Percentiles rank a stretch among this genome's conserved stretches.
These are phyloP conservation scores for Corvus cornix DNA, from an alignment of 2,113 vertebrate genomes.

Conservation along the genomic window DNA sequence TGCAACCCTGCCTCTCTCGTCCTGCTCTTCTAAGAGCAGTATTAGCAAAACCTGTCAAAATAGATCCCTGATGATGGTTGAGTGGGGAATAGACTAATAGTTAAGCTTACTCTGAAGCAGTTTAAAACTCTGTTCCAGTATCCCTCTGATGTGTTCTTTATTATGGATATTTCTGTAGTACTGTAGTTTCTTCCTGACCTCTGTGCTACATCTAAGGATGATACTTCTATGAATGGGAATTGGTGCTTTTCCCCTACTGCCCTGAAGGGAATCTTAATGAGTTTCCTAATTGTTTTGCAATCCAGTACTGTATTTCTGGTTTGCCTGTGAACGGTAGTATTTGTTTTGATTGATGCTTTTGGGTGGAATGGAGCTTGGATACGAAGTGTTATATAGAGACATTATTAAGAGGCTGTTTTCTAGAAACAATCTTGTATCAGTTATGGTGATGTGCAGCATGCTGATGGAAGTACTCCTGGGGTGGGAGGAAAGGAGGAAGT, in stretches of 20 bases:
- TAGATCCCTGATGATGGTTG: background rate
- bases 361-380: background rate
- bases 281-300: slow-evolving; percentile 38
- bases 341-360: slow-evolving; percentile 45
- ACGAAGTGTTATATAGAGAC: background rate
- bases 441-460: background rate
- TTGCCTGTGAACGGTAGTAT: background rate
- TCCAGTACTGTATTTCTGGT: slow-evolving; percentile 24
- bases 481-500: background rate
- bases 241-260: background rate
- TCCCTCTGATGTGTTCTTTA: background rate
- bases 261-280: slow-evolving; percentile 47
- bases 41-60: background rate
- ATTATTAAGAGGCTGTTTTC: background rate
- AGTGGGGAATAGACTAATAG: background rate
- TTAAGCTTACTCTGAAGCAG: background rate
- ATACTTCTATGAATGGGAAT: slow-evolving; percentile 28
- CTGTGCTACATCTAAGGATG: slow-evolving; percentile 5
- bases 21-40: background rate
- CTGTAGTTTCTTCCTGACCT: slow-evolving; percentile 14
- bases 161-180: background rate
- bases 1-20: background rate
- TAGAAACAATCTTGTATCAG: background rate
- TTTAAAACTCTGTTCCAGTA: background rate
- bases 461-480: background rate